Evolutionary conservation across 2,113 vertebrate genomes (phyloP).

Genomic region (Siphamia tubifer): DNA sequence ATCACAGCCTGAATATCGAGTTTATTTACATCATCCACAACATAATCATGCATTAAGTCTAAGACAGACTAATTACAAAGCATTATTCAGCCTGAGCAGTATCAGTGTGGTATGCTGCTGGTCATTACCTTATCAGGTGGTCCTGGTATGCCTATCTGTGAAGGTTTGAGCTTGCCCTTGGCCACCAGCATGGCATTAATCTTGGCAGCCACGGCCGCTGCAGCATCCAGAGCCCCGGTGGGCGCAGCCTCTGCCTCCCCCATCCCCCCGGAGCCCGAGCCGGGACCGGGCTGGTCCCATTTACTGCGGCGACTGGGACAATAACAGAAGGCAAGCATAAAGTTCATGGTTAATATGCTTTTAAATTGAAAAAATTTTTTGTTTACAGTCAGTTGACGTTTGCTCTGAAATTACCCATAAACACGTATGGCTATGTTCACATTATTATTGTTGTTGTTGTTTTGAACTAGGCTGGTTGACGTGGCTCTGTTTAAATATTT

Average conservation of each 20-base stretch:
- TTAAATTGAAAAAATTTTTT: too few relatives aligned
- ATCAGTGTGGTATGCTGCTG: too few relatives aligned
- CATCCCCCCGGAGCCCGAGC: constrained; percentile 62
- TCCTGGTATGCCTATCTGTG: constrained; percentile 76
- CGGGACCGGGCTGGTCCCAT: constrained; percentile 92
- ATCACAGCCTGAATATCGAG: too few relatives aligned
- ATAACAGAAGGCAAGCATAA: not conserved
- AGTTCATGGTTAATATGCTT: not conserved
- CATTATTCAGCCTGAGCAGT: too few relatives aligned
- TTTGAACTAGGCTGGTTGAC: too few relatives aligned
- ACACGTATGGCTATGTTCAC: not conserved
- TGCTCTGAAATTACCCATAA: not conserved
- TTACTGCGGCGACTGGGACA: constrained; percentile 89
- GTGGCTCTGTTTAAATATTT: too few relatives aligned
- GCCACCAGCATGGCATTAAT: constrained; percentile 97
- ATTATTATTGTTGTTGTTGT: constrained; percentile 4
- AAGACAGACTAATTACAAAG: too few relatives aligned
- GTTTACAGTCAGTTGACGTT: too few relatives aligned
- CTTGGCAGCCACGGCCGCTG: constrained; percentile 93
- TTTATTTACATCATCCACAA: too few relatives aligned
- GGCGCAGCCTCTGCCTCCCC: constrained; percentile 79
- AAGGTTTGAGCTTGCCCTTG: constrained; percentile 94
- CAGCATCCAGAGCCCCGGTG: constrained; percentile 92
- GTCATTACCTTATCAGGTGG: constrained; percentile 79
- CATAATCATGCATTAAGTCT: too few relatives aligned